Evolutionary conservation across 2,113 vertebrate species (phyloP).

Genomic region (pig (Sus scrofa)): DNA sequence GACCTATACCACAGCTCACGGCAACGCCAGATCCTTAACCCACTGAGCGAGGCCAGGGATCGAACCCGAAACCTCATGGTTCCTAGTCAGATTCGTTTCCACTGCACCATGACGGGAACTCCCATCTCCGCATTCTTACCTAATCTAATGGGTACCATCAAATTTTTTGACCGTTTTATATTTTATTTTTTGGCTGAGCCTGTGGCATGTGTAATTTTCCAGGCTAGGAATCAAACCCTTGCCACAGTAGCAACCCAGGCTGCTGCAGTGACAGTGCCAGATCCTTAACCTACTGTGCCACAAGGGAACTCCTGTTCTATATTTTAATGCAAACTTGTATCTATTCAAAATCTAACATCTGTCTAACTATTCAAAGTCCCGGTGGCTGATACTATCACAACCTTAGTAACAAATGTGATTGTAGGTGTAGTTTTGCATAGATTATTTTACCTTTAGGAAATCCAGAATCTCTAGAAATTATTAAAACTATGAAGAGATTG

Average conservation of each 20-base stretch:
- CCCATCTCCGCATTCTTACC: no score
- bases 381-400: neutral
- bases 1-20: no score
- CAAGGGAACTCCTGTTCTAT: neutral
- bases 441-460: neutral
- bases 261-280: no score
- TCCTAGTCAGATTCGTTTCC: no score
- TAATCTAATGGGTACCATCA: neutral
- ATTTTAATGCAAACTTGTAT: slow-evolving; percentile 1
- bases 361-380: neutral
- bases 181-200: neutral
- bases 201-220: no score
- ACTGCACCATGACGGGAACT: no score
- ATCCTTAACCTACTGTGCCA: no score
- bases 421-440: neutral
- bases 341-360: neutral
- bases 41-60: no score
- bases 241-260: no score
- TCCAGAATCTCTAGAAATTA: slow-evolving; percentile 9
- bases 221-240: no score
- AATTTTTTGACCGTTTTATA: neutral
- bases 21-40: no score
- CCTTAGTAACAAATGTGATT: neutral
- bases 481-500: slow-evolving; percentile 30
- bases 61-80: no score